A percentile compares a stretch with the other conserved stretches of the same genome.
Evolutionary conservation across 1,140 invertebrate species (phyloP).

Genomic region (Ladona fulva): DNA sequence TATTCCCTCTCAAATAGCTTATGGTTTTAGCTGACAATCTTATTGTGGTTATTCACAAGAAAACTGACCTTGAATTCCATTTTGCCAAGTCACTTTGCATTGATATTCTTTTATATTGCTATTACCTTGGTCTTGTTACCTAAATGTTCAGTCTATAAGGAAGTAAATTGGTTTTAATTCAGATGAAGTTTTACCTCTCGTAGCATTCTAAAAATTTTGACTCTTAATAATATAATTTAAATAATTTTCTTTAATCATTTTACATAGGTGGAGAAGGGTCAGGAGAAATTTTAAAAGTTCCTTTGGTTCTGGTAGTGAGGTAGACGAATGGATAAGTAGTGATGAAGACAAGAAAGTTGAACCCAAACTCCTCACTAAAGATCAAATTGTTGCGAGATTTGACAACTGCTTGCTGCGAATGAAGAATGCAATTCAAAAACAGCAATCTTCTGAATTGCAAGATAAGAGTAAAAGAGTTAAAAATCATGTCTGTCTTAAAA

Average conservation of each 20-base stretch:
- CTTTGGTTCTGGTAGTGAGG: not conserved
- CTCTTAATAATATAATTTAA: not conserved
- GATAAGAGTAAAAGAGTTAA: not conserved
- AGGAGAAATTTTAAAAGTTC: not conserved
- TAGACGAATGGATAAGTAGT: not conserved
- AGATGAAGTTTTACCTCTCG: too few relatives aligned
- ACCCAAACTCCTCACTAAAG: not conserved
- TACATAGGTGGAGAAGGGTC: not conserved
- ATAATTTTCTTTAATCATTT: not conserved
- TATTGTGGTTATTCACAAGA: too few relatives aligned
- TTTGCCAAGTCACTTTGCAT: too few relatives aligned
- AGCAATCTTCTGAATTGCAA: not conserved
- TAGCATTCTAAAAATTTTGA: not conserved
- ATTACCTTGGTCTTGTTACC: too few relatives aligned
- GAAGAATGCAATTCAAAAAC: not conserved
- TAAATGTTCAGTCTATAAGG: too few relatives aligned
- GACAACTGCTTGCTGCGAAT: not conserved
- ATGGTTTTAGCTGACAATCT: too few relatives aligned
- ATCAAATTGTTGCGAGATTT: not conserved
- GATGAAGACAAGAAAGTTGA: not conserved
- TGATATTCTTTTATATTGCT: too few relatives aligned
- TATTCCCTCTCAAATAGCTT: too few relatives aligned
- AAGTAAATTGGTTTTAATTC: too few relatives aligned
- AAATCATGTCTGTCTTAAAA: not conserved
- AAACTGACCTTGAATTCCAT: too few relatives aligned